These are phyloP conservation scores for Netelia inedita DNA, from an alignment of 2,888 invertebrate genomes.

Conservation along the genomic window DNA sequence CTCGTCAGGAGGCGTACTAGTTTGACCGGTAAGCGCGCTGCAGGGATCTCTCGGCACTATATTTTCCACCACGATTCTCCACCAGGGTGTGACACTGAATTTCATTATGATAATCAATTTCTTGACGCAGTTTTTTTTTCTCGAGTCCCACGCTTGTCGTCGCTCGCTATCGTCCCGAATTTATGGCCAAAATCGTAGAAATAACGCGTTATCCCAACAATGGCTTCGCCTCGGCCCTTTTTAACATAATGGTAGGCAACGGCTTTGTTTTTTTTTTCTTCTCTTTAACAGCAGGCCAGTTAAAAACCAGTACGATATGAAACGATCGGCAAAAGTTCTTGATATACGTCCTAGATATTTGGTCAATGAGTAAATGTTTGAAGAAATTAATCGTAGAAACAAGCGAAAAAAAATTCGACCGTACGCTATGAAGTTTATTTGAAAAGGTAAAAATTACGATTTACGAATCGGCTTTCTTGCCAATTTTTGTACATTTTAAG, in stretches of 20 bases:
- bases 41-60: constrained; percentile 41
- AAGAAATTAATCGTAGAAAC: no score
- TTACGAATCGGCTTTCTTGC: no score
- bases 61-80: constrained; percentile 49
- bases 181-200: neutral
- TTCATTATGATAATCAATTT: constrained; percentile 59
- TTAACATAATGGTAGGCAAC: neutral
- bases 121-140: constrained; percentile 1
- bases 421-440: no score
- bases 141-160: constrained; percentile 31
- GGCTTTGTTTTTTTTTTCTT: no score
- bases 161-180: constrained; percentile 15
- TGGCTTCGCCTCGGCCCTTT: neutral
- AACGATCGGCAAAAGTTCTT: neutral
- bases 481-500: no score
- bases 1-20: constrained; percentile 52
- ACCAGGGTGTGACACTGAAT: constrained; percentile 53
- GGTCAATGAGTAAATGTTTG: no score
- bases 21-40: constrained; percentile 65
- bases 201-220: neutral
- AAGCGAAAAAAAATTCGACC: no score
- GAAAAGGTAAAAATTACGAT: no score
- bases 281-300: no score
- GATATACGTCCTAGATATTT: neutral
- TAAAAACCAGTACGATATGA: neutral